Percentiles rank a stretch among this genome's conserved stretches.
These are phyloP conservation scores for Dipodomys spectabilis DNA, from an alignment of 2,113 vertebrate species.

Conservation along the genomic window DNA sequence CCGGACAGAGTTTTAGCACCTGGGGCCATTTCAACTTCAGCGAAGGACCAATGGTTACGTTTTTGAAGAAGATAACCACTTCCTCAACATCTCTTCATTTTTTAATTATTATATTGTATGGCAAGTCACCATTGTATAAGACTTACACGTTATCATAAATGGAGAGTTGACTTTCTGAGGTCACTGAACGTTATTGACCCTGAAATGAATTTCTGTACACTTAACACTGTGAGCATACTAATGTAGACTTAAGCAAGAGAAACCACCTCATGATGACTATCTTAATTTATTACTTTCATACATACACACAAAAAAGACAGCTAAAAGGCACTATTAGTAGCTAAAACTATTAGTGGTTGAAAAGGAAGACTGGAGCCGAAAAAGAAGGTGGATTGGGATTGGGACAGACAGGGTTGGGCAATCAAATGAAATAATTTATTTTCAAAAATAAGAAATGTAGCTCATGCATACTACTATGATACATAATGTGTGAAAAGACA, in stretches of 20 bases:
- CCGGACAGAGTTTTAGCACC: not conserved
- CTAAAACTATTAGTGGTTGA: slow-evolving; percentile 51
- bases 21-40: not conserved
- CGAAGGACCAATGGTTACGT: slow-evolving; percentile 9
- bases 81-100: slow-evolving; percentile 19
- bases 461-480: not conserved
- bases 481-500: not conserved
- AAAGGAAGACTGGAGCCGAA: slow-evolving; percentile 50
- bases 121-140: not conserved
- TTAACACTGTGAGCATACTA: slow-evolving; percentile 27
- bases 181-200: slow-evolving; percentile 17
- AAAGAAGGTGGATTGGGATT: slow-evolving; percentile 1
- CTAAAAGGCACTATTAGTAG: slow-evolving; percentile 35
- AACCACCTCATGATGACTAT: slow-evolving; percentile 18
- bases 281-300: slow-evolving; percentile 79
- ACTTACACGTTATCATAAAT: slow-evolving; percentile 43
- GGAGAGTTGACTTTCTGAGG: slow-evolving; percentile 48
- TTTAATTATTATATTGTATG: slow-evolving; percentile 53
- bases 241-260: not conserved
- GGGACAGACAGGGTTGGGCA: not conserved
- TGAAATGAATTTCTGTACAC: not conserved
- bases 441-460: slow-evolving; percentile 27
- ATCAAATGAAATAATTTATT: slow-evolving; percentile 57
- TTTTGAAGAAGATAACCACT: slow-evolving; percentile 24
- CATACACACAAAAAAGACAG: slow-evolving; percentile 60